Percentiles rank a stretch among this genome's conserved stretches.
phyloP scores from a whole-genome alignment of 2,888 invertebrate genomes.

The Drosophila cognata region DNA sequence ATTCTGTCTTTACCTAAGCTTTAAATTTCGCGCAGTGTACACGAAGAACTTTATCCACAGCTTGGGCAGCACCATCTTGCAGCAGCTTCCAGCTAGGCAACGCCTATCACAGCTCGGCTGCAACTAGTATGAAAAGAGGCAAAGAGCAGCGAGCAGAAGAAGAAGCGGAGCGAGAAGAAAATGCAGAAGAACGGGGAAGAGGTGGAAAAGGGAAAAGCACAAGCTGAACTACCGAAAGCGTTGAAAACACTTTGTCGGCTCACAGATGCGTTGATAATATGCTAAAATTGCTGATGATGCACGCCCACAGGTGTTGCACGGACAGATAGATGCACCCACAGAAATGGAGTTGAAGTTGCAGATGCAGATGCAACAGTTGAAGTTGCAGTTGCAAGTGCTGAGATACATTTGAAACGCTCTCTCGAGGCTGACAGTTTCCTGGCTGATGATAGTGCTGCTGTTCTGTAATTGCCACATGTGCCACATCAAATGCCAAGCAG shows the following conservation, averaged over 20 bases:
- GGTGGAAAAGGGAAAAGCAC: background rate
- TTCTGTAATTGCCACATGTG: conserved; percentile 66
- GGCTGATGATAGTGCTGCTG: conserved; percentile 5
- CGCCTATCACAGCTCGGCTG: conserved; percentile 67
- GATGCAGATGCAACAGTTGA: conserved; percentile 29
- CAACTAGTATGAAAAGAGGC: conserved; percentile 23
- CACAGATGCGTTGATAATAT: conserved; percentile 81
- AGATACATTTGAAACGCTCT: conserved; percentile 57
- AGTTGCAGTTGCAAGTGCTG: conserved; percentile 36
- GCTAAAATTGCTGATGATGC: conserved; percentile 78
- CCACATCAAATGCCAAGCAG: conserved; percentile 44
- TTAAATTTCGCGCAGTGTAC: conserved; percentile 33
- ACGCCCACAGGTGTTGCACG: conserved; percentile 75
- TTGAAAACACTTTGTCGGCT: conserved; percentile 84
- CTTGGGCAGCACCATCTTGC: conserved; percentile 38
- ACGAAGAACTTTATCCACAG: conserved; percentile 31
- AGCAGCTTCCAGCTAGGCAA: conserved; percentile 59
- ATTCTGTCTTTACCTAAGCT: background rate
- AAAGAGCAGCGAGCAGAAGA: conserved; percentile 3
- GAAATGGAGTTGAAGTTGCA: conserved; percentile 30
- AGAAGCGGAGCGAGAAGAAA: background rate
- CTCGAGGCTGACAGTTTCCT: conserved; percentile 65
- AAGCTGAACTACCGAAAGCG: conserved; percentile 74
- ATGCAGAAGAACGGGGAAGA: background rate
- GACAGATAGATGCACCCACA: conserved; percentile 10